A percentile compares a stretch with the other conserved stretches of the same genome.
These are phyloP conservation scores for Macroglossus sobrinus DNA, from an alignment of 2,113 vertebrate genomes.

Conservation along the genomic window DNA sequence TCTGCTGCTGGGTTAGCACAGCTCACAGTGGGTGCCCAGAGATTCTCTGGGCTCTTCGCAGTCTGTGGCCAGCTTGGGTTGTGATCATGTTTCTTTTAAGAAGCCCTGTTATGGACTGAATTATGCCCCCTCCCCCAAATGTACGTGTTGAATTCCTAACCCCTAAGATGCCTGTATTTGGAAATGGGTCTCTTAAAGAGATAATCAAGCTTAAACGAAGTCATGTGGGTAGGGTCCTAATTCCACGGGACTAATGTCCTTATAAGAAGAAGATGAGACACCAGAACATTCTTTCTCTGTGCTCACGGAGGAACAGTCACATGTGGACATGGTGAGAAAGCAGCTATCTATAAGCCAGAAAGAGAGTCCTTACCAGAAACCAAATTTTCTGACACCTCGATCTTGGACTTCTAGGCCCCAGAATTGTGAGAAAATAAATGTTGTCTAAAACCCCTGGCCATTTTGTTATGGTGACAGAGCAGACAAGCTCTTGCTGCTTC, in stretches of 20 bases:
- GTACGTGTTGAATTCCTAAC: not conserved
- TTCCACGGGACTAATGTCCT: not conserved
- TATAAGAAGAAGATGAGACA: not conserved
- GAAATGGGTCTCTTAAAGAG: not conserved
- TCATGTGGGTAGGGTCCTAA: not conserved
- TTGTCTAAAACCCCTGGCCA: not conserved
- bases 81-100: not conserved
- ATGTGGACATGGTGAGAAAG: not conserved
- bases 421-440: not conserved
- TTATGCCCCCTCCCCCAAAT: no score
- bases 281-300: not conserved
- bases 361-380: not conserved
- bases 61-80: not conserved
- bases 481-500: not conserved
- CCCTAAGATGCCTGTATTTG: not conserved
- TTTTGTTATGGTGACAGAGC: not conserved
- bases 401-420: not conserved
- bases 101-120: not conserved
- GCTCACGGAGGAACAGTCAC: not conserved
- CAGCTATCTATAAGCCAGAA: not conserved
- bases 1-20: constrained; percentile 28
- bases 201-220: not conserved
- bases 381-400: not conserved
- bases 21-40: constrained; percentile 17
- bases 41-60: not conserved